Percentiles rank a stretch among this genome's conserved stretches.
Conservation (phyloP, 2,797 vertebrate genomes). For the Petrocephalus schoutedeni region DNA sequence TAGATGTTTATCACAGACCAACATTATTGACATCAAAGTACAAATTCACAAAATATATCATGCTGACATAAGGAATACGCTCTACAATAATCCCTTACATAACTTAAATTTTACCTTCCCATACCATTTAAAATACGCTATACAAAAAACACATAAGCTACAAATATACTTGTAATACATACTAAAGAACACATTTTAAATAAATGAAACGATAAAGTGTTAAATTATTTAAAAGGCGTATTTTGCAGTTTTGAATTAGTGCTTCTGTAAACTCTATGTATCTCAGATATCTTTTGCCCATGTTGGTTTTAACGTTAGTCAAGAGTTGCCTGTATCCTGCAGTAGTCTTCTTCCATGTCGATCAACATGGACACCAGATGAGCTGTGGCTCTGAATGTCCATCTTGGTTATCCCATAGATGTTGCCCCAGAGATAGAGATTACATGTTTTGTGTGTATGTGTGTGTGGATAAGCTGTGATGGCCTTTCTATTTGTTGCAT, state of each 20-base stretch:
- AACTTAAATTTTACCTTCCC: not conserved
- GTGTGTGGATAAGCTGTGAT: not conserved
- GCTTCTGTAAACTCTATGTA: not conserved
- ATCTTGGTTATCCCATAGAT: not conserved
- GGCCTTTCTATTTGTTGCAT: not conserved
- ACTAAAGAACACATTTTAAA: not conserved
- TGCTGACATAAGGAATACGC: not conserved
- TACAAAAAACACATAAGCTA: not conserved
- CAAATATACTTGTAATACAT: not conserved
- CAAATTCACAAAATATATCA: not conserved
- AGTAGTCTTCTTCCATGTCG: not conserved
- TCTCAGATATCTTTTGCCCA: not conserved
- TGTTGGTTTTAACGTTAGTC: not conserved
- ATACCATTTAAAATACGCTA: not conserved
- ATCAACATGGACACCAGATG: not conserved
- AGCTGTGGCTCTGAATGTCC: not conserved
- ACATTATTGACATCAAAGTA: not conserved
- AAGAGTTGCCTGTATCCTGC: not conserved
- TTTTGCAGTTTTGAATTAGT: not conserved
- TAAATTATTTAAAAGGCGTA: not conserved
- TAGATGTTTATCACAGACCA: not conserved
- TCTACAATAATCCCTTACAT: no score
- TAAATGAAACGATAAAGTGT: not conserved
- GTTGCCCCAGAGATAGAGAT: not conserved
- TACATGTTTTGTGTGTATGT: not conserved